These are phyloP conservation scores for Drosophila bocki DNA, from an alignment of 1,140 invertebrate genomes.

Conservation along the genomic window DNA sequence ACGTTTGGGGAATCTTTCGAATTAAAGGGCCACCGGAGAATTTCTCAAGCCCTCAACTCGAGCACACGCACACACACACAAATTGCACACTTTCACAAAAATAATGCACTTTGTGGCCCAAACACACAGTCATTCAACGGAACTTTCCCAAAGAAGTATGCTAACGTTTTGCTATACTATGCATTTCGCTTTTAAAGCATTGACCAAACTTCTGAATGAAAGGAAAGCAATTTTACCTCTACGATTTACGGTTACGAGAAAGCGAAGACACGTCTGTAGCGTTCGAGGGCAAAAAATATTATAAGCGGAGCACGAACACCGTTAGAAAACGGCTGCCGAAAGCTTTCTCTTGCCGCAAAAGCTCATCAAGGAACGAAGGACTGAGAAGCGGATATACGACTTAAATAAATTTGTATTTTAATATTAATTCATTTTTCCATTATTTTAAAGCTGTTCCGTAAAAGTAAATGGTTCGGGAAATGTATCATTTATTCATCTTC, in stretches of 20 bases:
- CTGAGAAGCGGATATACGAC: not conserved
- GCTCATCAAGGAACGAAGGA: not conserved
- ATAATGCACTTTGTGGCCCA: constrained; percentile 8
- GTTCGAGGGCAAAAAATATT: constrained; percentile 60
- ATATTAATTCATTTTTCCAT: too few species aligned
- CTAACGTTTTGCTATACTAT: constrained; percentile 23
- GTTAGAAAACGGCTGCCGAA: constrained; percentile 20
- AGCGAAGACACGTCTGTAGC: constrained; percentile 45
- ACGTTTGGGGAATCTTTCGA: constrained; percentile 58
- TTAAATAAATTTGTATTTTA: not conserved
- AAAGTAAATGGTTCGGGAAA: too few species aligned
- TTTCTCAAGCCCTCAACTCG: constrained; percentile 12
- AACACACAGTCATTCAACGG: not conserved
- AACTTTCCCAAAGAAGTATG: constrained; percentile 33
- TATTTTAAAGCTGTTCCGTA: too few species aligned
- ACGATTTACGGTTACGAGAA: constrained; percentile 22
- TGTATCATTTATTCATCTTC: too few species aligned
- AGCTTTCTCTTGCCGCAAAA: constrained; percentile 50
- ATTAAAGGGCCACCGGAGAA: constrained; percentile 39
- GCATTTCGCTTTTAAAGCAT: not conserved
- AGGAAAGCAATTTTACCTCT: constrained; percentile 36
- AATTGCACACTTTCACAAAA: constrained; percentile 1
- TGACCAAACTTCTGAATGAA: constrained; percentile 16
- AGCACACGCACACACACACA: not conserved
- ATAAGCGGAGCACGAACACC: constrained; percentile 42